These are phyloP conservation scores for Zaprionus kolodkinae DNA, from an alignment of 1,140 invertebrate genomes.

Conservation along the genomic window DNA sequence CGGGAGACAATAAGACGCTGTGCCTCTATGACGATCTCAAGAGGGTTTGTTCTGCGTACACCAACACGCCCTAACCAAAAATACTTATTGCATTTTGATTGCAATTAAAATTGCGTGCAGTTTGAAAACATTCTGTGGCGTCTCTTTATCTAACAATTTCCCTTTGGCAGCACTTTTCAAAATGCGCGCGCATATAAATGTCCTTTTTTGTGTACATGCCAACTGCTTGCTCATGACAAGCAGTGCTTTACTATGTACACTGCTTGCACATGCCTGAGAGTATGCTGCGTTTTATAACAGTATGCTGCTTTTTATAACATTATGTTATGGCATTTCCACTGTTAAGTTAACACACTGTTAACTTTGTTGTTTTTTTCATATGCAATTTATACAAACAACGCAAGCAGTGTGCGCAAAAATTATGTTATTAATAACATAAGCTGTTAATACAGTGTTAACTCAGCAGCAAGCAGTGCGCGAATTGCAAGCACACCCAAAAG, in stretches of 20 bases:
- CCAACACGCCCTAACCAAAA: neutral
- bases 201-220: neutral
- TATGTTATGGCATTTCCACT: too few relatives aligned
- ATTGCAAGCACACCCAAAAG: too few relatives aligned
- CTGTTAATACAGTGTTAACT: too few relatives aligned
- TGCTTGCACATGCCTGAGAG: conserved; percentile 26
- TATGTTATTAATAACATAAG: too few relatives aligned
- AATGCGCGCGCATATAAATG: neutral
- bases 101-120: neutral
- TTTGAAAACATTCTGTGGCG: neutral
- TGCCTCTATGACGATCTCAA: neutral
- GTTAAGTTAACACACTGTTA: too few relatives aligned
- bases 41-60: neutral
- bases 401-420: too few relatives aligned
- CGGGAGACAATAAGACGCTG: conserved; percentile 1
- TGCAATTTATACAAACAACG: too few relatives aligned
- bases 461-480: too few relatives aligned
- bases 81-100: neutral
- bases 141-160: neutral
- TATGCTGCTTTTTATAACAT: too few relatives aligned
- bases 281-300: too few relatives aligned
- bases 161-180: conserved; percentile 12
- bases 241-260: neutral
- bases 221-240: conserved; percentile 9
- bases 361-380: too few relatives aligned